phyloP scores from a whole-genome alignment of 2,797 vertebrate species.

The Scolopax bukidnonensis region DNA sequence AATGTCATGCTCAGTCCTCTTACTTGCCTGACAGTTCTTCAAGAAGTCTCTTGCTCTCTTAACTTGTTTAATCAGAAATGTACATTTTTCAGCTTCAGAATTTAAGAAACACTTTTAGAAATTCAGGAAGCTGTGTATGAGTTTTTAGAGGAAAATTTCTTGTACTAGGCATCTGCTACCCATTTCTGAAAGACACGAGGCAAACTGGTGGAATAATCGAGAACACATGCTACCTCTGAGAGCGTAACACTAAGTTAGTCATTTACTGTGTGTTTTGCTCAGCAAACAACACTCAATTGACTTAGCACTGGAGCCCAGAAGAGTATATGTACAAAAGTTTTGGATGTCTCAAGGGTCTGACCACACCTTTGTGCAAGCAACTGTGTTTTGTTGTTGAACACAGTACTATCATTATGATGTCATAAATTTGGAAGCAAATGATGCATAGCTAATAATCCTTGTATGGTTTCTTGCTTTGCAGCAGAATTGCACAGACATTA shows the following conservation, averaged over 20 bases:
- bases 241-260: background rate
- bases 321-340: background rate
- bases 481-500: background rate
- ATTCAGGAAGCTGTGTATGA: background rate
- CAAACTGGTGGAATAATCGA: background rate
- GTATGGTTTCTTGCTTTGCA: background rate
- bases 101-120: background rate
- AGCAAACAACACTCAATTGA: background rate
- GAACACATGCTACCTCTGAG: background rate
- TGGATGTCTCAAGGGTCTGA: background rate
- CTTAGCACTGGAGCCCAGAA: background rate
- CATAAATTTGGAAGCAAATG: background rate
- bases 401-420: background rate
- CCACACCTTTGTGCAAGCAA: background rate
- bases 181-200: background rate
- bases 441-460: background rate
- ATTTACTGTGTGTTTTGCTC: background rate
- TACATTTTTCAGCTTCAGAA: background rate
- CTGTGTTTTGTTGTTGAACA: background rate
- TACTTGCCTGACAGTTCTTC: background rate
- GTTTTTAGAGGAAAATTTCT: background rate
- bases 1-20: accelerated
- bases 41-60: background rate
- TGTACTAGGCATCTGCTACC: background rate
- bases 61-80: background rate